Evolutionary conservation across 2,797 vertebrate genomes (phyloP), one percentile per base, ranked within the genome.

Genomic region (Austrolebias charrua): DNA sequence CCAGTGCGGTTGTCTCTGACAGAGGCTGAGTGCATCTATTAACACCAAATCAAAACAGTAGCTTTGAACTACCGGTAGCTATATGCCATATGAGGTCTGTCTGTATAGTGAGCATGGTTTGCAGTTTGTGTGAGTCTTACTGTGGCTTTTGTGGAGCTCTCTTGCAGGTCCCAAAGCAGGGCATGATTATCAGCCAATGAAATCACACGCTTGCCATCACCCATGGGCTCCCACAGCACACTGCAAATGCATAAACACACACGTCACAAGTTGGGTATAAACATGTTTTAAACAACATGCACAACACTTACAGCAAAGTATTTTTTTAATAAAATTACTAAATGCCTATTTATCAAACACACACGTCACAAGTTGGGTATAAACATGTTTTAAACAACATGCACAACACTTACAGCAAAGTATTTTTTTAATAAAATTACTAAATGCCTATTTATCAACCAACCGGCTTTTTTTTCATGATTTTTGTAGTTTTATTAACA

Each of bases 191-290:
- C 97, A 18, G 95, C 95, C 93, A 99, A 82, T 0, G 97, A 96
- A 88, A 98, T 92, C 79, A 98, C 69, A 43, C 91, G 95, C 86
- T 94, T 96, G 55, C 97, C 97, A 0, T 98, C 95, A 48, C 97
- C 95, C 93, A 98, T 93, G 6, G 97, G 97, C 79, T 99, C 97
- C 97, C 97, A 99, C 18, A 93, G 78, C 73, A 97, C 94, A 35
- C 97, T 99, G 92, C 42, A 80, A 86, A 83, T 35, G 69, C 67
- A 86, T 56, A 77, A 33, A 70, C 52, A 63, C 49, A 78, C 49
- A 42, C 56, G 66, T 46, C 13, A 13, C 46, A 69, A 19, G 44
- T 56, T 35, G 10, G 18, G 18, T 63, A 24, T n/a, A 31, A 15
- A 28, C 12, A 18, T 19, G 19, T 14, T 40, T 19, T 10, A 9